A percentile compares a stretch with the other conserved stretches of the same genome.
Evolutionary conservation across 1,140 invertebrate genomes (phyloP).

Genomic region (Drosophila sproati): DNA sequence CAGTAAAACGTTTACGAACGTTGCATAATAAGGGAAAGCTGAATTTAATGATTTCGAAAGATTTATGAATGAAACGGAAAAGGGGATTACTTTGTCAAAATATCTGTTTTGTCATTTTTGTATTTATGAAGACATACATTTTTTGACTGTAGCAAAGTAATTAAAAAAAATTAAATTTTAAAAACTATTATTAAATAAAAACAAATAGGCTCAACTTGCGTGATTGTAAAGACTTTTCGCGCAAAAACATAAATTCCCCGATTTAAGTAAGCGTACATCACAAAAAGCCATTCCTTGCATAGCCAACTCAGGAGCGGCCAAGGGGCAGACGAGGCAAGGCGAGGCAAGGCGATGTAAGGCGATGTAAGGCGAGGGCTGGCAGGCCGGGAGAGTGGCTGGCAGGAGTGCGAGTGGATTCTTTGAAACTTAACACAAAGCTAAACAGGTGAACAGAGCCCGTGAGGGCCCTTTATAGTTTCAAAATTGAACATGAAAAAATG

Average conservation of each 20-base stretch:
- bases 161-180: no score
- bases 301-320: slow-evolving; percentile 2
- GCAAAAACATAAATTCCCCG: slow-evolving; percentile 16
- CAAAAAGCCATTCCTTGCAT: slow-evolving; percentile 24
- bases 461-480: slow-evolving; percentile 34
- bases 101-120: no score
- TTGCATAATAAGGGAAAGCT: neutral
- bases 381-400: no score
- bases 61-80: no score
- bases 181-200: neutral
- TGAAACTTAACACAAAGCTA: slow-evolving; percentile 42
- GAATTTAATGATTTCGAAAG: neutral
- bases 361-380: no score
- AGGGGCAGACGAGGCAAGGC: neutral
- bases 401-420: slow-evolving; percentile 15
- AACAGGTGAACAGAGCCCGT: slow-evolving; percentile 23
- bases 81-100: no score
- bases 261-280: slow-evolving; percentile 29
- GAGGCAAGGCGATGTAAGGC: neutral
- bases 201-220: neutral
- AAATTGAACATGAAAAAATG: neutral
- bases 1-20: slow-evolving; percentile 10
- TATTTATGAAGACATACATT: no score
- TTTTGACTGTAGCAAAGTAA: no score
- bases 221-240: slow-evolving; percentile 6